These are phyloP conservation scores for Phyllostomus discolor DNA, from an alignment of 2,113 vertebrate genomes.

Conservation along the genomic window DNA sequence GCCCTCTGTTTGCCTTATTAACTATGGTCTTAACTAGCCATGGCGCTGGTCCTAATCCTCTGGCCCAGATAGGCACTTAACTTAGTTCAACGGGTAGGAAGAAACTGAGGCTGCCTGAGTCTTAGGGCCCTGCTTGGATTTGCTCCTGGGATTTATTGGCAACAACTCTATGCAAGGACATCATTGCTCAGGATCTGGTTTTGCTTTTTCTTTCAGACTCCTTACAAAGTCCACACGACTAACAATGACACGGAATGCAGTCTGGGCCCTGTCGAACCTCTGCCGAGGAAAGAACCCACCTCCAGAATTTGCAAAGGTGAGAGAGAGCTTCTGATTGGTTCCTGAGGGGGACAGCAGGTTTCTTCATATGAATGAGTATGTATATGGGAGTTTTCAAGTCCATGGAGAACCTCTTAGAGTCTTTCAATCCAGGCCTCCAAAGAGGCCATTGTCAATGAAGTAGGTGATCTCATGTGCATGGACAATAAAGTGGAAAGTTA, in stretches of 20 bases:
- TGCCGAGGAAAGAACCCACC: constrained; percentile 98
- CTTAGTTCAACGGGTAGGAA: not conserved
- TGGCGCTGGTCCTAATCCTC: not conserved
- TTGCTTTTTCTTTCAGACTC: constrained; percentile 82
- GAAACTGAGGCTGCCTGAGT: not conserved
- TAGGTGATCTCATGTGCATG: not conserved
- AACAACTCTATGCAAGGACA: not conserved
- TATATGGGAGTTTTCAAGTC: not conserved
- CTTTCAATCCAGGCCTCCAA: not conserved
- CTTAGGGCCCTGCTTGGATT: not conserved
- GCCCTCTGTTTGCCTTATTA: not conserved
- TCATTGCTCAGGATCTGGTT: constrained; percentile 20
- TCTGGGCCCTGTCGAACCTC: constrained; percentile 98
- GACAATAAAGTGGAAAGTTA: not conserved
- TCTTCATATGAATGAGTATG: not conserved
- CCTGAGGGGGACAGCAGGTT: not conserved
- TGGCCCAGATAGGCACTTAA: not conserved
- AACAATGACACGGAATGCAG: constrained; percentile 98
- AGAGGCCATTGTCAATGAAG: not conserved
- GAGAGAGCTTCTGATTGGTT: constrained; percentile 25
- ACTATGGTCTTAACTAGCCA: not conserved
- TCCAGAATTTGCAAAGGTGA: constrained; percentile 96
- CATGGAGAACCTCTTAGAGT: not conserved
- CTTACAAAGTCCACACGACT: constrained; percentile 95
- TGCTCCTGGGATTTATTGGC: not conserved